Evolutionary conservation across 2,797 vertebrate species (phyloP).

Genomic region (Alauda arvensis): DNA sequence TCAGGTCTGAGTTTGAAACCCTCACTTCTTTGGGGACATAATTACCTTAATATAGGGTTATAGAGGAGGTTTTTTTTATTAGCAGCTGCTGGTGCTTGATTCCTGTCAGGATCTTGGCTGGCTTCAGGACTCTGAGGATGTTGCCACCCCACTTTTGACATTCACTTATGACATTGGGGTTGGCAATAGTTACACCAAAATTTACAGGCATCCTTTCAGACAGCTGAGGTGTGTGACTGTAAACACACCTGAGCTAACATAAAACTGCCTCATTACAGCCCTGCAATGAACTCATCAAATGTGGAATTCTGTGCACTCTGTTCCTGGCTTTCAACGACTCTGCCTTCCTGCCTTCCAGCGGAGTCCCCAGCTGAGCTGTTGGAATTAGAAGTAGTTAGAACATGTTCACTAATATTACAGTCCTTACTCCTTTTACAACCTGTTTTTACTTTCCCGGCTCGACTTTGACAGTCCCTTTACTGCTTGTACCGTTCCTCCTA

Average conservation of each 20-base stretch:
- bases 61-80: neutral
- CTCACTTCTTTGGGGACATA: neutral
- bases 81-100: neutral
- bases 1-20: neutral
- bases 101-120: neutral
- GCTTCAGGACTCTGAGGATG: neutral
- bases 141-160: neutral
- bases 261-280: neutral
- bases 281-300: neutral
- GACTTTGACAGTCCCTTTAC: slow-evolving; percentile 8
- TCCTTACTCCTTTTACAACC: neutral
- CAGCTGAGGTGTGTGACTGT: neutral
- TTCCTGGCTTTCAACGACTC: neutral
- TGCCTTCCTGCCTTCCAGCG: neutral
- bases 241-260: neutral
- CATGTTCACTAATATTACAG: neutral
- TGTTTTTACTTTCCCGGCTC: neutral
- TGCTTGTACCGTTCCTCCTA: neutral
- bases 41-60: neutral
- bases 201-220: neutral
- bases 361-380: neutral
- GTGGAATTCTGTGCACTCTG: neutral
- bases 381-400: neutral
- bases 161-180: neutral
- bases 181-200: neutral